These are phyloP conservation scores for Callospermophilus lateralis DNA, from an alignment of 2,113 vertebrate species.

Conservation along the genomic window DNA sequence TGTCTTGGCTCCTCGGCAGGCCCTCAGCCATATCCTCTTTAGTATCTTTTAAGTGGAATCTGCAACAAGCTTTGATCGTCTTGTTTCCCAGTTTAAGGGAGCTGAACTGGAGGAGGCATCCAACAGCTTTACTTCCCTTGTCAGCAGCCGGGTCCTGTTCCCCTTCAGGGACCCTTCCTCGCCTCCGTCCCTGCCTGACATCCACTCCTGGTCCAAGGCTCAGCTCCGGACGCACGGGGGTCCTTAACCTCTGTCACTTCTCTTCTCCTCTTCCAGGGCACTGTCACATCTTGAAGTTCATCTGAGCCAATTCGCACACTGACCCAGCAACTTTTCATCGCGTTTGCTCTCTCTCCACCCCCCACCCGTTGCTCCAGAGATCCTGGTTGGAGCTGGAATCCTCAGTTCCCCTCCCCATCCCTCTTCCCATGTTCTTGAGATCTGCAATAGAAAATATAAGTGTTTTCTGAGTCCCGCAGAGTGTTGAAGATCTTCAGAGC, in stretches of 20 bases:
- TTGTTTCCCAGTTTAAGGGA: not conserved
- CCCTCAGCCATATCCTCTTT: not conserved
- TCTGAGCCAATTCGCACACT: not conserved
- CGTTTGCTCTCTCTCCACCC: not conserved
- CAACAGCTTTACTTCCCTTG: not conserved
- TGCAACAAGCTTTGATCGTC: not conserved
- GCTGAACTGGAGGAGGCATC: not conserved
- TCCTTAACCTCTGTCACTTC: not conserved
- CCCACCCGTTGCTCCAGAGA: not conserved
- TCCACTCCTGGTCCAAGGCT: not conserved
- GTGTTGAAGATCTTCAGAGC: not conserved
- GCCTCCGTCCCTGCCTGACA: not conserved
- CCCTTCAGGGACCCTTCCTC: not conserved
- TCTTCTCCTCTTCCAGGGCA: too few species aligned
- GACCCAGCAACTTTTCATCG: not conserved
- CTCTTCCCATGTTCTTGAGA: not conserved
- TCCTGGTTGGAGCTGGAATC: not conserved
- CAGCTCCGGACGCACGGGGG: not conserved
- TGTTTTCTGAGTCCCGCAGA: not conserved
- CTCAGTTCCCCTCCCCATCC: not conserved
- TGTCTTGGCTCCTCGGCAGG: not conserved
- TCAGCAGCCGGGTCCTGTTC: not conserved
- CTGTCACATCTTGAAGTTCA: not conserved
- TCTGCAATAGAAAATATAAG: not conserved
- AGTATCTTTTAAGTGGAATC: not conserved